A percentile compares a stretch with the other conserved stretches of the same genome.
Conservation (phyloP, 2,888 invertebrate genomes). For the Muschampia plurimacula region DNA sequence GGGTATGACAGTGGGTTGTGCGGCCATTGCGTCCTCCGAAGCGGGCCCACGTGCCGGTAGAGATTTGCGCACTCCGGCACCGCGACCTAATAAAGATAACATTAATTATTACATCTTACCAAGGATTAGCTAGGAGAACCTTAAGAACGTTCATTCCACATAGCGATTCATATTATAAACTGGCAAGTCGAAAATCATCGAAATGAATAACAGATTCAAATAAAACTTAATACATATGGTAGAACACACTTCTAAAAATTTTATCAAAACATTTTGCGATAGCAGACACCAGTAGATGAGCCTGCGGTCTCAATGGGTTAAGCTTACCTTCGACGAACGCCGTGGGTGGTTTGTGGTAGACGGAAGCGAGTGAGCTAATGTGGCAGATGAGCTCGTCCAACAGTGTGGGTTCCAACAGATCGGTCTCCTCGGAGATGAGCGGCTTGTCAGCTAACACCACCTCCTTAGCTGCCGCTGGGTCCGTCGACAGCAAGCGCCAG, state of each 20-base stretch:
- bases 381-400: conserved; percentile 99
- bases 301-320: not conserved
- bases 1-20: conserved; percentile 87
- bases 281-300: no score
- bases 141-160: no score
- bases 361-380: conserved; percentile 98
- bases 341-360: conserved; percentile 99
- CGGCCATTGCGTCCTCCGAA: conserved; percentile 55
- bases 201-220: no score
- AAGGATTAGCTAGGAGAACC: no score
- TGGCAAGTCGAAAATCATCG: no score
- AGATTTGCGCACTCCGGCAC: conserved; percentile 92
- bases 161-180: no score
- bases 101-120: not conserved
- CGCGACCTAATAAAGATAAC: conserved; percentile 68
- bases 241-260: no score
- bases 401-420: conserved; percentile 97
- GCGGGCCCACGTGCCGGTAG: conserved; percentile 89
- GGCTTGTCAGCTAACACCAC: conserved; percentile 99
- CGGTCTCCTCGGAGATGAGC: conserved; percentile 99
- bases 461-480: conserved; percentile 99
- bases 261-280: no score
- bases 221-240: no score
- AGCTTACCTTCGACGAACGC: conserved; percentile 97
- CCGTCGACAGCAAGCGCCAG: conserved; percentile 99